Evolutionary conservation across 2,113 vertebrate species (phyloP).

Genomic region (Rhabdomys dilectus): DNA sequence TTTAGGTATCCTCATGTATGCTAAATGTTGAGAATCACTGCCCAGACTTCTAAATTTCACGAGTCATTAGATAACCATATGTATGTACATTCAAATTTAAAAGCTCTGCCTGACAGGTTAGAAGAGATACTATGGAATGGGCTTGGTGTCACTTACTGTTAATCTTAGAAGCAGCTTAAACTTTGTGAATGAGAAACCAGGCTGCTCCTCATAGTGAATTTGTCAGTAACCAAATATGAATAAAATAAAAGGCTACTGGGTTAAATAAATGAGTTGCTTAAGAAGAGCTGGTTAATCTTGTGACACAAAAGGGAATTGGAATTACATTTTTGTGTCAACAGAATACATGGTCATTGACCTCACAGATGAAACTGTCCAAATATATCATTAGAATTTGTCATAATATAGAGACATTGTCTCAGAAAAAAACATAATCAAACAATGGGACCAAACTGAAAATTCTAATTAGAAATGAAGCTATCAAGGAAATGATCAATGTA

Average conservation of each 20-base stretch:
- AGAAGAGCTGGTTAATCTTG: neutral
- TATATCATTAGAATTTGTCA: neutral
- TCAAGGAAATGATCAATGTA: neutral
- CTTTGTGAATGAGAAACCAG: neutral
- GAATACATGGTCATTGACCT: constrained; percentile 1
- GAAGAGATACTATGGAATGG: neutral
- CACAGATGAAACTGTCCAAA: neutral
- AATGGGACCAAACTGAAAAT: neutral
- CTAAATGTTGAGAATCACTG: neutral
- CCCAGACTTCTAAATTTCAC: neutral
- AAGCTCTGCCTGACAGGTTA: neutral
- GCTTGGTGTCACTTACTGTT: neutral
- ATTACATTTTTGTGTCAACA: neutral
- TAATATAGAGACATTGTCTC: neutral
- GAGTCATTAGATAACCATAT: constrained; percentile 17
- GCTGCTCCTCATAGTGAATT: neutral
- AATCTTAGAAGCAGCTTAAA: neutral
- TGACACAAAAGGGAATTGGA: neutral
- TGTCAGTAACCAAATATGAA: neutral
- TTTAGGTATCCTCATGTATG: neutral
- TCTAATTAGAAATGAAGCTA: neutral
- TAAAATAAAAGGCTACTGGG: neutral
- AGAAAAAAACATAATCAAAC: constrained; percentile 42
- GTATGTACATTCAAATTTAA: neutral
- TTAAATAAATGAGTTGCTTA: neutral